Percentiles rank a stretch among this genome's conserved stretches.
These are phyloP conservation scores for Luehdorfia chinensis DNA, from an alignment of 1,140 invertebrate species.

Conservation along the genomic window DNA sequence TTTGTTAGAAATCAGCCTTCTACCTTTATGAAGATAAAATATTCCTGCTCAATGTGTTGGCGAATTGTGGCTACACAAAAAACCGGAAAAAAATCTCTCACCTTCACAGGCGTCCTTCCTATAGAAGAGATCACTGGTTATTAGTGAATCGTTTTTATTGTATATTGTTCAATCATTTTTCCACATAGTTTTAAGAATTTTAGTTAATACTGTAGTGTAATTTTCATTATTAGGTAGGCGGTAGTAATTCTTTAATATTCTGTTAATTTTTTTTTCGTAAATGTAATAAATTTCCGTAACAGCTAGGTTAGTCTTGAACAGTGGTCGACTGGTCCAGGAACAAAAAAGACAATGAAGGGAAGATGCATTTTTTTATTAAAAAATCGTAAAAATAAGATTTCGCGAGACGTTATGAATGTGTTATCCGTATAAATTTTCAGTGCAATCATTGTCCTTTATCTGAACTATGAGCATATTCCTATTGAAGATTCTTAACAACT, in stretches of 20 bases:
- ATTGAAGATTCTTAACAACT: not conserved
- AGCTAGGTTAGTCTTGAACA: constrained; percentile 67
- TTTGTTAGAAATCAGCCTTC: too few species aligned
- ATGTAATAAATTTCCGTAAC: constrained; percentile 67
- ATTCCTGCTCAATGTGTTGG: too few species aligned
- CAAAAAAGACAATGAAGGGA: constrained; percentile 73
- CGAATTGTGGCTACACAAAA: not conserved
- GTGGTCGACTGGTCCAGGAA: constrained; percentile 65
- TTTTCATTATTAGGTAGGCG: constrained; percentile 71
- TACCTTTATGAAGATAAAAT: too few species aligned
- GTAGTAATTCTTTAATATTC: constrained; percentile 74
- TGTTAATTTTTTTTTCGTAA: constrained; percentile 73
- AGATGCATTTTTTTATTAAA: constrained; percentile 66
- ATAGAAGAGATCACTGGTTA: constrained; percentile 56
- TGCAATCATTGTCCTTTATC: constrained; percentile 30
- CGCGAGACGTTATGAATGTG: constrained; percentile 36
- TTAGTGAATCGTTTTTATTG: constrained; percentile 75
- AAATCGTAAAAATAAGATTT: constrained; percentile 33
- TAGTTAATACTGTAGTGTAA: constrained; percentile 72
- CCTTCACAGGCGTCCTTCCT: constrained; percentile 21
- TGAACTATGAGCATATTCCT: not conserved
- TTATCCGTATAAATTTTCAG: constrained; percentile 23
- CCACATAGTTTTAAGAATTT: constrained; percentile 73
- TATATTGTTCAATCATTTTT: constrained; percentile 75
- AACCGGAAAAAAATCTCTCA: not conserved